phyloP scores from a whole-genome alignment of 2,797 vertebrate species.

The Urophycis tenuis region DNA sequence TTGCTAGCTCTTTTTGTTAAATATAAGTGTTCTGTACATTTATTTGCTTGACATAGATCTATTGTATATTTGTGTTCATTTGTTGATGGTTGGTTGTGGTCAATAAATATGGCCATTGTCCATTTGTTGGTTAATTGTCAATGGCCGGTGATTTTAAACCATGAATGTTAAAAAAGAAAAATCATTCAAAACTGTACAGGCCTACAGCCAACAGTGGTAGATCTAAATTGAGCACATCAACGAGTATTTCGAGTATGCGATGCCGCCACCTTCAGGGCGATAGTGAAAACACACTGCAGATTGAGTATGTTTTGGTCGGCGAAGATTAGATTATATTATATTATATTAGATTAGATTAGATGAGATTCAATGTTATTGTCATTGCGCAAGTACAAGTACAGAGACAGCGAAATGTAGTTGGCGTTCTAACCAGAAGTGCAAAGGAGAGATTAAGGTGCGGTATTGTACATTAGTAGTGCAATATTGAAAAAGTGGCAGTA shows the following conservation, averaged over 20 bases:
- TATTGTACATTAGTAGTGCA: no score
- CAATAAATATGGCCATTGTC: constrained; percentile 41
- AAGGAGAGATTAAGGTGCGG: no score
- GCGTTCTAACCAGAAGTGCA: no score
- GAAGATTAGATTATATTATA: no score
- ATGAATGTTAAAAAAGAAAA: not conserved
- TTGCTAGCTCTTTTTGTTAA: constrained; percentile 24
- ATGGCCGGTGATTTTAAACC: not conserved
- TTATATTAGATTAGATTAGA: no score
- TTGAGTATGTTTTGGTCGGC: not conserved
- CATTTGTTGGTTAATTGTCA: constrained; percentile 5
- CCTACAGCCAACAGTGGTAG: not conserved
- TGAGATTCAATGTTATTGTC: no score
- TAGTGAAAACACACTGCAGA: not conserved
- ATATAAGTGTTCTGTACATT: constrained; percentile 20
- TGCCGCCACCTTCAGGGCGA: not conserved
- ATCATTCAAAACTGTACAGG: no score
- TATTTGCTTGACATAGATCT: constrained; percentile 24
- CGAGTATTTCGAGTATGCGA: not conserved
- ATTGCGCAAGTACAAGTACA: no score
- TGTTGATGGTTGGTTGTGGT: constrained; percentile 30
- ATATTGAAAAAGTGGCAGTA: no score
- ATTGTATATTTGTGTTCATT: constrained; percentile 42
- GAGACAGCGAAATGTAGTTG: no score
- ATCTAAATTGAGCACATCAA: not conserved